A percentile compares a stretch with the other conserved stretches of the same genome.
Conservation (phyloP, 2,888 invertebrate genomes). For the Adelognathus sp. region DNA sequence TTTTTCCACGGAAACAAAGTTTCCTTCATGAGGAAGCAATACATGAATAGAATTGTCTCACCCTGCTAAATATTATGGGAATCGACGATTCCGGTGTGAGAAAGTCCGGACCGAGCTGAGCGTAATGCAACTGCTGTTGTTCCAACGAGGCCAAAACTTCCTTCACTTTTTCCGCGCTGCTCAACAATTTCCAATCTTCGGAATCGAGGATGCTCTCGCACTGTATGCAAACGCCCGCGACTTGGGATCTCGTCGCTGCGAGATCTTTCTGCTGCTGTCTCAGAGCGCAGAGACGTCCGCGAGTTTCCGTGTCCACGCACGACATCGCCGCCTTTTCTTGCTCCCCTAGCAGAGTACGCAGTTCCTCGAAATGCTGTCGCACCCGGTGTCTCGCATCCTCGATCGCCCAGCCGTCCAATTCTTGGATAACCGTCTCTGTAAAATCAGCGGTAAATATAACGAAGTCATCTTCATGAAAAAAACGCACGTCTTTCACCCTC, state of each 20-base stretch:
- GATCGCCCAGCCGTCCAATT: slow-evolving; percentile 72
- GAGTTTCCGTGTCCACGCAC: slow-evolving; percentile 83
- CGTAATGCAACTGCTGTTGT: slow-evolving; percentile 83
- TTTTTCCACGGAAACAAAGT: background rate
- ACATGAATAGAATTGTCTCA: slow-evolving; percentile 61
- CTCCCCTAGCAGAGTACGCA: slow-evolving; percentile 81
- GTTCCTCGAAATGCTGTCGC: slow-evolving; percentile 82
- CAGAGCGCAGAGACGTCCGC: slow-evolving; percentile 82
- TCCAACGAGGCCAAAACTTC: slow-evolving; percentile 82
- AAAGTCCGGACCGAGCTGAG: slow-evolving; percentile 82
- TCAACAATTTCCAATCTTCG: slow-evolving; percentile 82
- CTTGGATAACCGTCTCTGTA: slow-evolving; percentile 77
- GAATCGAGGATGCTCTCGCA: slow-evolving; percentile 82
- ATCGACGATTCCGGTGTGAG: slow-evolving; percentile 83
- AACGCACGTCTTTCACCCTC: too few relatives aligned
- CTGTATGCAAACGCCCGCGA: slow-evolving; percentile 83
- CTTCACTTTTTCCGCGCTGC: slow-evolving; percentile 81
- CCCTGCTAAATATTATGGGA: slow-evolving; percentile 84
- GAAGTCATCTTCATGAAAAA: too few relatives aligned
- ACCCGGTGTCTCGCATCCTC: slow-evolving; percentile 79
- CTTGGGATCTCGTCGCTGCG: slow-evolving; percentile 81
- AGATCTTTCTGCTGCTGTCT: slow-evolving; percentile 83
- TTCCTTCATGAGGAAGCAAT: background rate
- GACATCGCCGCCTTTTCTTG: slow-evolving; percentile 83
- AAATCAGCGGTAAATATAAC: slow-evolving; percentile 13